phyloP scores from a whole-genome alignment of 92 coral and sea anemone species.

The Umimayanthus chanpuru region DNA sequence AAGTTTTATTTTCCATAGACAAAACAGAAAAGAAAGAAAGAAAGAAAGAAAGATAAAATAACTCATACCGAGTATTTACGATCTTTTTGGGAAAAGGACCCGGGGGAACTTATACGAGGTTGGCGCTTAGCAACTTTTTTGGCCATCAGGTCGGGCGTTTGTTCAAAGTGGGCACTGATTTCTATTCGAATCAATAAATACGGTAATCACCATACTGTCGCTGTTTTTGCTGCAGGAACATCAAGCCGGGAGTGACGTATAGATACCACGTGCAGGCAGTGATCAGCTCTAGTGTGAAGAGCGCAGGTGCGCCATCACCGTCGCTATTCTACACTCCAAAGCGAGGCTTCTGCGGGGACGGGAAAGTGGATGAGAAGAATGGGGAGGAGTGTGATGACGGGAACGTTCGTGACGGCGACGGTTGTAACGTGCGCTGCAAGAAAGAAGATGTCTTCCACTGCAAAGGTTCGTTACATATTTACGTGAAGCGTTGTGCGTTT shows the following conservation, averaged over 20 bases:
- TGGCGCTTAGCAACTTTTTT: too few relatives aligned
- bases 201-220: not conserved
- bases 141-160: too few relatives aligned
- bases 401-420: constrained; percentile 94
- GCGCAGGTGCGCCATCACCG: constrained; percentile 81
- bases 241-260: constrained; percentile 60
- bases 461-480: constrained; percentile 56
- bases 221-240: constrained; percentile 46
- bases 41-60: too few relatives aligned
- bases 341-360: constrained; percentile 98
- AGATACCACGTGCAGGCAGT: constrained; percentile 85
- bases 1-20: too few relatives aligned
- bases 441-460: constrained; percentile 98
- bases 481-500: not conserved
- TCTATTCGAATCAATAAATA: too few relatives aligned
- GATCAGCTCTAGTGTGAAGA: constrained; percentile 68
- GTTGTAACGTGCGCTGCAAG: constrained; percentile 95
- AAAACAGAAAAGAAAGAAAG: too few relatives aligned
- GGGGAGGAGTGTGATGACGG: constrained; percentile 99
- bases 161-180: too few relatives aligned
- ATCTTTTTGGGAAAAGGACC: too few relatives aligned
- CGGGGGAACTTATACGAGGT: too few relatives aligned
- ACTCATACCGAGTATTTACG: too few relatives aligned
- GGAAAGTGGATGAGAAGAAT: constrained; percentile 80
- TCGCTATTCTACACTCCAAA: constrained; percentile 79